Conservation (phyloP, 2,797 vertebrate genomes). For the Poecilia wingei region DNA sequence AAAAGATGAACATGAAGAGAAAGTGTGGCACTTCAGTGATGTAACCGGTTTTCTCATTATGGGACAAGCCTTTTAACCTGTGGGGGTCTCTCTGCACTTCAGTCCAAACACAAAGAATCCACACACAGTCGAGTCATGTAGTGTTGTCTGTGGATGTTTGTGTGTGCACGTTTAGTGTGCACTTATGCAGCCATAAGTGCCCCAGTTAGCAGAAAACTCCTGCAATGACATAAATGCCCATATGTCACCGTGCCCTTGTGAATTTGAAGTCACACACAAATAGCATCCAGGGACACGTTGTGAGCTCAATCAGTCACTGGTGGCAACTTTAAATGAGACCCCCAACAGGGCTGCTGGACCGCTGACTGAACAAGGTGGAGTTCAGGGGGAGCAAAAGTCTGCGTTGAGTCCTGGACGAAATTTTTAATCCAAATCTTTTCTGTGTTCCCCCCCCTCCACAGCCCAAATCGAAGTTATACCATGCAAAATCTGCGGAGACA, state of each 20-base stretch:
- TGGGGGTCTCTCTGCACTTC: constrained; percentile 54
- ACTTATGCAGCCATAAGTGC: constrained; percentile 12
- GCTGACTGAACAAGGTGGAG: constrained; percentile 15
- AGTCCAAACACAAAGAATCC: constrained; percentile 36
- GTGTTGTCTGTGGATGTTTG: constrained; percentile 28
- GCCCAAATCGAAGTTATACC: constrained; percentile 99
- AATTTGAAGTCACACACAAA: constrained; percentile 42
- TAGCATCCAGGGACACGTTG: constrained; percentile 2
- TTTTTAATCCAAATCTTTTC: constrained; percentile 18
- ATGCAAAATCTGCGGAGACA: constrained; percentile 99
- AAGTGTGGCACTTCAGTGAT: constrained; percentile 43
- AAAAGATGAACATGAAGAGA: constrained; percentile 11
- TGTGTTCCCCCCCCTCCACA: constrained; percentile 64
- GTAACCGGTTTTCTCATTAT: constrained; percentile 56
- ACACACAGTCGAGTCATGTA: constrained; percentile 25
- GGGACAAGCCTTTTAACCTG: constrained; percentile 43
- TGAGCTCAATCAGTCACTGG: constrained; percentile 16
- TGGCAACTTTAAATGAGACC: constrained; percentile 48
- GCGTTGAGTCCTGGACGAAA: constrained; percentile 3
- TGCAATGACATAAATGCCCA: constrained; percentile 39
- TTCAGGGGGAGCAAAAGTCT: constrained; percentile 10
- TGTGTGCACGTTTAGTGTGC: constrained; percentile 17
- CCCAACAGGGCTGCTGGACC: constrained; percentile 27
- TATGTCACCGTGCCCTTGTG: constrained; percentile 69
- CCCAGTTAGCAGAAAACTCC: constrained; percentile 45